Base-by-base conservation (phyloP, 2,888 invertebrate species). In the Glyphotaelius pellucidus region DNA sequence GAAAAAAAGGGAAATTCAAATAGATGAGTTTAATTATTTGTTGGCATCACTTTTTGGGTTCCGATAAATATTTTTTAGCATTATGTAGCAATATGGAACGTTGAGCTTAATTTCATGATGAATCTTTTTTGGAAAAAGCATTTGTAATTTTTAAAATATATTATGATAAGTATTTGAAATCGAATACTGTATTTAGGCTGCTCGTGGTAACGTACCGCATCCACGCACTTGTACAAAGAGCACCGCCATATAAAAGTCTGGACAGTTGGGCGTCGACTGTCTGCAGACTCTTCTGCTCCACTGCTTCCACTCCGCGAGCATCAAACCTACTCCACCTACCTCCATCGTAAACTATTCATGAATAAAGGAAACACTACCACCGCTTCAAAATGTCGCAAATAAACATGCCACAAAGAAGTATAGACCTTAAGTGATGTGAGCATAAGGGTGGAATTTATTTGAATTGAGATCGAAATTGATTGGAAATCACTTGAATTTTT, bases 251-350 rank as follows among this genome's bases (percentile, higher is more conserved):
- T 35, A 91, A 91, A 91, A 89, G 85, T 91, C 89, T 89, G 80
- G 86, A 86, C 80, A 81, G 83, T 83, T 67, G 93, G 90, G 92
- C 93, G 92, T 93, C 92, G 91, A 91, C 89, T 91, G 93, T 93
- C 92, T 92, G 93, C 87, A 91, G 93, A 83, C 91, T 89, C 90
- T 93, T 92, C 93, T 93, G 93, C 92, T 93, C 84, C 93, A 93
- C 91, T 91, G 92, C 80, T 85, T 90, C 90, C 89, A 87, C 90
- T 90, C 88, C 90, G 90, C 92, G 92, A 92, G 91, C 91, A 88
- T 89, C 90, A 83, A 80, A 93, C 92, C 91, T 89, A 90, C 90
- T 92, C 91, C 92, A 32, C 32, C 81, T 32, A 67, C 25, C 67
- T 67, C 67, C 83, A 90, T 90, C 90, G 90, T 91, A 92, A 91